Base-by-base conservation (phyloP, 1,140 invertebrate species). In the Ooceraea biroi region DNA sequence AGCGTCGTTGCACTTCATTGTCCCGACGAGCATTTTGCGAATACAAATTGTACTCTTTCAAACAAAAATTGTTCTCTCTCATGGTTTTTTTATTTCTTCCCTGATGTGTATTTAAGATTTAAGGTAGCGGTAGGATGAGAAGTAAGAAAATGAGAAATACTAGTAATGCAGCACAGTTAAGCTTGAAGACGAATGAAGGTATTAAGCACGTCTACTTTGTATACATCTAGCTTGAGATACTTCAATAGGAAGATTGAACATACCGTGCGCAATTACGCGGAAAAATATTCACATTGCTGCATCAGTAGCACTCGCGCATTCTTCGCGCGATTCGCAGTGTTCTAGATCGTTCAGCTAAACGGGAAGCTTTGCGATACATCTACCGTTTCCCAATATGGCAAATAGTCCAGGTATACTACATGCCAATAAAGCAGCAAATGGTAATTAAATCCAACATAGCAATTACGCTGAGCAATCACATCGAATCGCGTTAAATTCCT, bases 401-500 rank as follows among this genome's bases (percentile, higher is more conserved):
- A 77, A 66, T 65, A 14, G 60, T 50, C 50, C 19, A 22, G 44
- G 14, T 66, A n/a, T 63, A 66, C 73, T 63, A 66, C 73, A 66
- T 66, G 30, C 73, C 73, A 22, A 77, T 77, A 66, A 77, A 77
- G 73, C 73, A 77, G 61, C 50, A 76, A 76, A 76, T 65, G 44
- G 73, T 57, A 77, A 77, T 77, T 77, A 77, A 77, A 77, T 66
- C 19, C 73, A 36, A 50, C 73, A 63, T 44, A 65, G 61, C 30
- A 36, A 77, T 66, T 66, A 76, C 50, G 48, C 65, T 50, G 44
- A 63, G 3, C 44, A 22, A 76, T 76, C 27, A 44, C 44, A n/a
- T 66, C 19, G 44, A 19, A 66, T 66, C 27, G n/a, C n/a, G n/a
- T 76, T 77, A 14, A 30, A 77, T 77, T 77, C 36, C 44, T 52